These are phyloP conservation scores for Heteromyza rotundicornis DNA, from an alignment of 2,888 invertebrate species.

Conservation along the genomic window DNA sequence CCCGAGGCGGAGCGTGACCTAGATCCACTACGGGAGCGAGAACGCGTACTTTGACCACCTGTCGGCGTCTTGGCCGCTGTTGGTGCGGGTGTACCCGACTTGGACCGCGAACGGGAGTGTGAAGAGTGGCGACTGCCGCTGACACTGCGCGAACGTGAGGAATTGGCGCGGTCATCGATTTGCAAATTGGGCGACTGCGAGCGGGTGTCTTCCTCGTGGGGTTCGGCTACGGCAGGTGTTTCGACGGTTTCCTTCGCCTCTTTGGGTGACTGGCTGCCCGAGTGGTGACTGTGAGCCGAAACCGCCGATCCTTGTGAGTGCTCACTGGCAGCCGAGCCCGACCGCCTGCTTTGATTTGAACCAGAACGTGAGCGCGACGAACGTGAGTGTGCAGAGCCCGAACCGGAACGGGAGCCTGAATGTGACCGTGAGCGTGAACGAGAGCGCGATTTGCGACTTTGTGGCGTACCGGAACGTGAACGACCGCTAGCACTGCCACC, in stretches of 20 bases:
- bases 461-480: conserved; percentile 64
- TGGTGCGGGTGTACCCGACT: conserved; percentile 48
- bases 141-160: conserved; percentile 51
- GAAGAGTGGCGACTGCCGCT: conserved; percentile 46
- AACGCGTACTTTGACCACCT: conserved; percentile 47
- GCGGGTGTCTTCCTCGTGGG: conserved; percentile 62
- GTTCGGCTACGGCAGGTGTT: neutral
- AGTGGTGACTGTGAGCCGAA: conserved; percentile 21
- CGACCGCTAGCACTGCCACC: conserved; percentile 45
- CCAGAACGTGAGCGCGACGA: conserved; percentile 42
- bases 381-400: conserved; percentile 38
- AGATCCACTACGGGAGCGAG: conserved; percentile 24
- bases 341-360: conserved; percentile 44
- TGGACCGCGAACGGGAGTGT: conserved; percentile 52
- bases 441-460: conserved; percentile 39
- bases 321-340: conserved; percentile 29
- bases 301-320: conserved; percentile 33
- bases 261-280: neutral
- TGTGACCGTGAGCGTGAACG: conserved; percentile 28
- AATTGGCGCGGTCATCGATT: conserved; percentile 63
- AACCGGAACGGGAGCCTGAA: conserved; percentile 32
- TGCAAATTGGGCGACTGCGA: conserved; percentile 65
- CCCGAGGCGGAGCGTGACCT: conserved; percentile 9
- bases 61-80: conserved; percentile 39
- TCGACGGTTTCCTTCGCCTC: conserved; percentile 21